These are phyloP conservation scores for Bradypus variegatus DNA, from an alignment of 2,797 vertebrate genomes.

Conservation along the genomic window DNA sequence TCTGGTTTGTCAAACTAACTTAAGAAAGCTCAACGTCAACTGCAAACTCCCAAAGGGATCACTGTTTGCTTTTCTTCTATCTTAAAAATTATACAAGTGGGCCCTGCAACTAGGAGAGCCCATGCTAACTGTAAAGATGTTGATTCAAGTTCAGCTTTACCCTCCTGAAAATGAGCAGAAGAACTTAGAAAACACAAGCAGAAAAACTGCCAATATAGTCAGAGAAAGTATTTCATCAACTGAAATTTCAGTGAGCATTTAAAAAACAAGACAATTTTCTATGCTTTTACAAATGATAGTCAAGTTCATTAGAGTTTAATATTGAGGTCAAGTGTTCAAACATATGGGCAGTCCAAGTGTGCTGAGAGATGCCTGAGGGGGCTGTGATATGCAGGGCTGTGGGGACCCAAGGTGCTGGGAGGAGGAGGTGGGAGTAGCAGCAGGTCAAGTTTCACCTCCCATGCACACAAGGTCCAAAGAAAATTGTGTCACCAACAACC, in stretches of 20 bases:
- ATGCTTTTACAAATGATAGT: not conserved
- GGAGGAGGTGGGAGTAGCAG: not conserved
- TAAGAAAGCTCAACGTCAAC: not conserved
- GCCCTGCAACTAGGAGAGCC: not conserved
- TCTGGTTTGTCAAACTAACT: not conserved
- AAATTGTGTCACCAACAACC: not conserved
- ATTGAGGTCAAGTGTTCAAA: conserved; percentile 48
- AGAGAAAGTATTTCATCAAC: not conserved
- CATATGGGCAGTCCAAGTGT: not conserved
- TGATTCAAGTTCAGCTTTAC: not conserved
- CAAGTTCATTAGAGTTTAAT: not conserved
- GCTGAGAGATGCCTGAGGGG: not conserved
- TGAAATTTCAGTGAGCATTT: not conserved
- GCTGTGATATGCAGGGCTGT: not conserved
- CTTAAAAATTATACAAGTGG: not conserved
- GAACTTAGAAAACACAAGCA: not conserved
- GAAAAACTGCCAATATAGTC: not conserved
- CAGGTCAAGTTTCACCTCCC: not conserved
- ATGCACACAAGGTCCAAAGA: not conserved
- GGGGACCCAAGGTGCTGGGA: no score
- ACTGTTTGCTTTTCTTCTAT: not conserved
- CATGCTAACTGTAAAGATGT: not conserved
- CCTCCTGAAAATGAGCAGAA: not conserved
- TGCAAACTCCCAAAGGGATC: not conserved
- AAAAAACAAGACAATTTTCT: not conserved